These are phyloP conservation scores for Drosophila grimshawi DNA, from an alignment of 1,140 invertebrate species.

Conservation along the genomic window DNA sequence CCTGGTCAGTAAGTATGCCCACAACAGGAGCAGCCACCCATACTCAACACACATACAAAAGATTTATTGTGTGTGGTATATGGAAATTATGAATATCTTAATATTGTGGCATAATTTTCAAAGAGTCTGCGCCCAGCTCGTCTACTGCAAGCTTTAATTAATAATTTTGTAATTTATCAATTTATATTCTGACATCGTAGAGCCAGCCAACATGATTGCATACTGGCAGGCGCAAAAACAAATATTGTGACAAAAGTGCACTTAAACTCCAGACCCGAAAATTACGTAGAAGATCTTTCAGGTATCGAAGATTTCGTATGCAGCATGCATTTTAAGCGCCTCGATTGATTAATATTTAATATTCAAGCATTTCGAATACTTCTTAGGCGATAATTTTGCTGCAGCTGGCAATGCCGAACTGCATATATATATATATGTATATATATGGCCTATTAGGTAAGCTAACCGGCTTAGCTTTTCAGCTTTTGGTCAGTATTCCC, in stretches of 20 bases:
- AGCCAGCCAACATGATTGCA: constrained; percentile 21
- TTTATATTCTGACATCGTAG: constrained; percentile 56
- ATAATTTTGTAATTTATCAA: constrained; percentile 80
- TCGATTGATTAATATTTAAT: constrained; percentile 58
- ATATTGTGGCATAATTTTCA: constrained; percentile 72
- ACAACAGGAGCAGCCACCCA: constrained; percentile 2
- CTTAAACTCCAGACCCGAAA: constrained; percentile 19
- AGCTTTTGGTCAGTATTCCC: constrained; percentile 4
- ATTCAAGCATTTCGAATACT: constrained; percentile 18
- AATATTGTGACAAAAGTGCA: constrained; percentile 58
- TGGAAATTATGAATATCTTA: constrained; percentile 82
- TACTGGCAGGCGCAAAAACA: constrained; percentile 42
- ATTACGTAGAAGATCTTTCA: neutral
- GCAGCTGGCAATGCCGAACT: neutral
- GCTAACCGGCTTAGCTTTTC: neutral
- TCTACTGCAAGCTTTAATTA: constrained; percentile 64
- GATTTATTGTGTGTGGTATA: constrained; percentile 73
- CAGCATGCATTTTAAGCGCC: constrained; percentile 8
- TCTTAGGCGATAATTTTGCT: constrained; percentile 22
- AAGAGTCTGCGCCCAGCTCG: constrained; percentile 6
- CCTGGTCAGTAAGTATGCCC: constrained; percentile 8
- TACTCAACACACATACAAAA: constrained; percentile 20
- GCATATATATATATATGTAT: neutral
- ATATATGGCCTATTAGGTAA: neutral
- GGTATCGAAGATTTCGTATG: constrained; percentile 6